Evolutionary conservation across 2,888 invertebrate genomes (phyloP).

Genomic region (Trichogramma dendrolimi): DNA sequence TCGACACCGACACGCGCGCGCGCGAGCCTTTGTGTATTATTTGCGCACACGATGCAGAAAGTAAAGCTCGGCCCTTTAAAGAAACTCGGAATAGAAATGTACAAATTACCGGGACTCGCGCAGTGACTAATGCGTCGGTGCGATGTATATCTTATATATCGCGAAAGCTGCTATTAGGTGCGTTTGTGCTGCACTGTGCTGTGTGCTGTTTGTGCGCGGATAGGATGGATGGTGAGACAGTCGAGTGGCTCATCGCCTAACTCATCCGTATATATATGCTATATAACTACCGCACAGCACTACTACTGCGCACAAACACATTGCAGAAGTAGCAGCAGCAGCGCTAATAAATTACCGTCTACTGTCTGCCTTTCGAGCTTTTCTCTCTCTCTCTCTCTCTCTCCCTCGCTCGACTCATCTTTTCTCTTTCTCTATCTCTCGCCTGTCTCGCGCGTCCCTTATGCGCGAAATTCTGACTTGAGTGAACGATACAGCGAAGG

Average conservation of each 20-base stretch:
- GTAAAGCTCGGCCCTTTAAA: neutral
- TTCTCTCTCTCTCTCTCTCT: neutral
- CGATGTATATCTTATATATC: no score
- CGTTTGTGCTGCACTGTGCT: no score
- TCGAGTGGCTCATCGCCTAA: conserved; percentile 19
- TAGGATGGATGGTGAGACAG: neutral
- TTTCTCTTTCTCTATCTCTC: neutral
- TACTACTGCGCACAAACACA: no score
- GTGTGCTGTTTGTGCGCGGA: no score
- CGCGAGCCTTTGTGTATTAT: no score
- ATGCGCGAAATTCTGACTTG: neutral
- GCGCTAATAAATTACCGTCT: conserved; percentile 35
- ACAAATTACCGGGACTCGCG: conserved; percentile 38
- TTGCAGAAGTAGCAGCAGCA: neutral
- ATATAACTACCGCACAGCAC: no score
- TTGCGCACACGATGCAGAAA: neutral
- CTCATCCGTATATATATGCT: conserved; percentile 14
- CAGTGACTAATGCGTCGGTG: conserved; percentile 36
- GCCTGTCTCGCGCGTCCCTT: neutral
- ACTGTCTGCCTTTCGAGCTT: neutral
- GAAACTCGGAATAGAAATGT: conserved; percentile 40
- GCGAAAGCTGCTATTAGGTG: no score
- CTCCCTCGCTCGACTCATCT: neutral
- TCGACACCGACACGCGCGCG: neutral
- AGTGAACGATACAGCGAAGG: neutral